Evolutionary conservation across 2,113 vertebrate genomes (phyloP), one percentile per base, ranked within the genome.

Genomic region (Corydoras maculifer): DNA sequence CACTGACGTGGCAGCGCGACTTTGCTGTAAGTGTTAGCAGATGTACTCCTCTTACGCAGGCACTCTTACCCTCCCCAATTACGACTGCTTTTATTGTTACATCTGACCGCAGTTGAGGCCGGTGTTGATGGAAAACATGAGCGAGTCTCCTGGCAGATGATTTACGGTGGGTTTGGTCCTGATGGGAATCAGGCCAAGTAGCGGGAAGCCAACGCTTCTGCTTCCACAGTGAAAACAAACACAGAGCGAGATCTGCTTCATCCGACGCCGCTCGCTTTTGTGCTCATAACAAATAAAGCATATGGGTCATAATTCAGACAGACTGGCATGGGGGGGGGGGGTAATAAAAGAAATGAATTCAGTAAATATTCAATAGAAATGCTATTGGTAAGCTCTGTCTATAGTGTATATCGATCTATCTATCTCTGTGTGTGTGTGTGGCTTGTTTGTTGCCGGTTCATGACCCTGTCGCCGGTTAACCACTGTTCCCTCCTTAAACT

Each of bases 21-120:
- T 61, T 72, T 64, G 62, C 54, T 0, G 51, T 75, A 78, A 78
- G 77, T 18, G 65, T 78, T 69, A 61, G 69, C 77, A 78, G 77
- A 78, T 78, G 77, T 78, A 60, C 65, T 48, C 58, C 57, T 74
- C 53, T 51, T n/a, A 32, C 68, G 8, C 25, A 35, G n/a, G 58
- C 29, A 5, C 70, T 67, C 64, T n/a, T 58, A 35, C 50, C 12
- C 72, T 57, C 35, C 53, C 10, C 29, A 68, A 72, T 75, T 75
- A 75, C 18, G 55, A 58, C 69, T 35, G 63, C 13, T 67, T 74
- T 74, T 74, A 68, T 13, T 49, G 58, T 75, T 65, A 61, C 65
- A 72, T 62, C 65, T 72, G 60, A 75, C 69, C 65, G 54, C 68
- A 70, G 67, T 71, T 73, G 58, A 70, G 63, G 54, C 63, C 61